Evolutionary conservation across 2,113 vertebrate species (phyloP).

Genomic region (Noctilio leporinus): DNA sequence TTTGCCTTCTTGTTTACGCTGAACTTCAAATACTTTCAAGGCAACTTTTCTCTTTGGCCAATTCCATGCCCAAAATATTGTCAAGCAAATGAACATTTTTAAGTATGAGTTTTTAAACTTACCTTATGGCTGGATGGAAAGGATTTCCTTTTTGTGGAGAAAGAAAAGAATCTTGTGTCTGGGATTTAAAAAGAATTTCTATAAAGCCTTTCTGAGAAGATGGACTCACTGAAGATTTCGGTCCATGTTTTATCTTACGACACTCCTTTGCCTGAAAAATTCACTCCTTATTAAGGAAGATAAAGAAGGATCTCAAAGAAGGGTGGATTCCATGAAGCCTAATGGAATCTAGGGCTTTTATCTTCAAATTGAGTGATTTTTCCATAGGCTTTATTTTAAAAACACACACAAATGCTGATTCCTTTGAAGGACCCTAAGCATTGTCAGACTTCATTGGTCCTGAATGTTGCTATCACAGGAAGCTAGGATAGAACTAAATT

Average conservation of each 20-base stretch:
- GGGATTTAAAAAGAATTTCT: conserved; percentile 61
- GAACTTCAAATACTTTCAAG: neutral
- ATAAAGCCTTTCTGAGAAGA: conserved; percentile 63
- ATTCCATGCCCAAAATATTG: neutral
- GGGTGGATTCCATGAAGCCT: conserved; percentile 57
- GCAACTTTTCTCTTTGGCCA: neutral
- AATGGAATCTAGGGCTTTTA: conserved; percentile 70
- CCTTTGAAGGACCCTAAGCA: conserved; percentile 61
- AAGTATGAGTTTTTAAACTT: neutral
- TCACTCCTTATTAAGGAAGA: conserved; percentile 65
- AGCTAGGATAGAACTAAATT: conserved; percentile 59
- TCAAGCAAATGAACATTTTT: conserved; percentile 8
- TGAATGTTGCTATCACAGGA: conserved; percentile 55
- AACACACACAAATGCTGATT: conserved; percentile 19
- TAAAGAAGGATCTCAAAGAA: conserved; percentile 68
- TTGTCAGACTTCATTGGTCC: conserved; percentile 48
- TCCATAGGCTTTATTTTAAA: conserved; percentile 49
- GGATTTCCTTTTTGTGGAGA: neutral
- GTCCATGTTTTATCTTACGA: conserved; percentile 57
- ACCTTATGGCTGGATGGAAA: neutral
- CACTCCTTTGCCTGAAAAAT: conserved; percentile 64
- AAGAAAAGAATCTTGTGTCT: conserved; percentile 22
- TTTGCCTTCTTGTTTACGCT: neutral
- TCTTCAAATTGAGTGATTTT: conserved; percentile 64
- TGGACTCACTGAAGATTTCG: conserved; percentile 63